Base-by-base conservation (phyloP, 2,113 vertebrate species). In the Meriones unguiculatus region DNA sequence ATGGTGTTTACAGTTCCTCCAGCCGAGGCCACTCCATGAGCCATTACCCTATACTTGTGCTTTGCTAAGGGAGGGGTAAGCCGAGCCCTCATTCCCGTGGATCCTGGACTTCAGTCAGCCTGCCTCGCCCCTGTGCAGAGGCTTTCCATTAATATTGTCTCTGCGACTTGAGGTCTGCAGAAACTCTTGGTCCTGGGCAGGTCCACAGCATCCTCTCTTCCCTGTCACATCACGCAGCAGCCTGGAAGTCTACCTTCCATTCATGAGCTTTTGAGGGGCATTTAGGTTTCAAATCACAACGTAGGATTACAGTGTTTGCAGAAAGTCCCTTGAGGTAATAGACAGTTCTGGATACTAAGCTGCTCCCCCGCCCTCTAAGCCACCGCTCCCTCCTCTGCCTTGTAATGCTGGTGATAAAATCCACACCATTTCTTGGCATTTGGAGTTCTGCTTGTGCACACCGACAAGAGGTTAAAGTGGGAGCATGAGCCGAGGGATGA, bases 161-260 rank as follows among this genome's bases (percentile, higher is more conserved):
- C 2, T 28, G 1, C 1, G 0, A 35, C 13, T 2, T 32, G n/a
- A 10, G 28, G n/a, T 32, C n/a, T 25, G 17, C 38, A n/a, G 24
- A 12, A 25, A 32, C 32, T 38, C 84, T 77, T 28, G 7, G 7
- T 65, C 52, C 70, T 5, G 32, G 38, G 17, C 15, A 41, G 11
- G 9, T 17, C 69, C 41, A 30, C 2, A 54, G 35, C 10, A 9
- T 30, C 46, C 20, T 76, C 13, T 41, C 12, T 41, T 2, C 38
- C 13, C 1, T n/a, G 20, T 22, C 38, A 75, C 41, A 38, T 1
- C n/a, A 70, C 81, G 2, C 46, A 41, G 20, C 17, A 52, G 35
- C 11, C 50, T 52, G 11, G 46, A 52, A n/a, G 11, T 2, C 15
- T 70, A 50, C 20, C 46, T 87, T 70, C 32, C 3, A 9, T 5